Base-by-base conservation (phyloP, 2,797 vertebrate species). In the Spizella passerina region DNA sequence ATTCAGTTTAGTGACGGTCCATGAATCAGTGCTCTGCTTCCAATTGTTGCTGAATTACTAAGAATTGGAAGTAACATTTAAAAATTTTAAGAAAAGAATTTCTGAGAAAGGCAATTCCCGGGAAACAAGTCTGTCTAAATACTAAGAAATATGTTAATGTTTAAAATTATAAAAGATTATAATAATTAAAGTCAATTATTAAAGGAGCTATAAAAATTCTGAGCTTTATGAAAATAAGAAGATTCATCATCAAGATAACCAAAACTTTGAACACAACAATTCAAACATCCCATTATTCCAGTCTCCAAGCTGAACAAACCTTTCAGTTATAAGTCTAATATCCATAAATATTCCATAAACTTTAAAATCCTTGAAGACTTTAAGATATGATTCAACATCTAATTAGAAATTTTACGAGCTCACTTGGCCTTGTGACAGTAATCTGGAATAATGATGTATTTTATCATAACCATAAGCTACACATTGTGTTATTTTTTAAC, bases 11-110 rank as follows among this genome's bases (percentile, higher is more conserved):
- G 30, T 64, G 68, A 80, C 2, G 3, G 30, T 39, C 49, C 43
- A 68, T 7, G 7, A 80, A 83, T 10, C 7, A 82, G 34, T 41
- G 68, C 19, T 82, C 38, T 68, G 68, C 30, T 92, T 92, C 78
- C 60, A 91, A 32, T 14, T 87, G 52, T 53, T 88, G 80, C 55
- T 71, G 59, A 86, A 71, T 92, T 90, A 93, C 86, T 46, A 64
- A 65, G 84, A 94, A 89, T 3, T 71, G 27, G 38, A 89, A 93
- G 13, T n/a, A 85, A 68, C 16, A 52, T 59, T 87, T 68, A 91
- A 23, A 87, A 93, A 73, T 92, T 65, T 76, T 46, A 86, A 76
- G 50, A 72, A 86, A 87, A n/a, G 19, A 84, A 73, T 14, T 95
- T 86, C 92, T 60, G 56, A 89, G 81, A 90, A 84, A 76, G 23